Base-by-base conservation (phyloP, 2,888 invertebrate genomes). In the Automeris io region DNA sequence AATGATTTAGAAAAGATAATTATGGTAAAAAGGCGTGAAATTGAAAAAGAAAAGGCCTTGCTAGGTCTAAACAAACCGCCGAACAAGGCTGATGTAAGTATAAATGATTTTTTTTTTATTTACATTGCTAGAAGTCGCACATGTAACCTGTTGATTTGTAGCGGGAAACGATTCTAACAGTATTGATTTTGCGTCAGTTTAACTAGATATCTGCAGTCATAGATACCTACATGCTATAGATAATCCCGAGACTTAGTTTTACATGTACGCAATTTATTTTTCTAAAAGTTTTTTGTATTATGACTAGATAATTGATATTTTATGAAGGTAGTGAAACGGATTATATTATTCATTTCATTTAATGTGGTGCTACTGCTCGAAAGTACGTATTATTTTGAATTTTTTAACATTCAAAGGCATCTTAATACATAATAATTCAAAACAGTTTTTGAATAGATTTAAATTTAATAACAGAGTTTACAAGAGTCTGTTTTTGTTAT, bases 1-100 rank as follows among this genome's bases (percentile, higher is more conserved):
- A 56, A 48, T 45, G 54, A 70, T 54, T 66, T 86, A 73, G 85
- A 85, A 75, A 80, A 61, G 61, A 62, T 85, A 63, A 83, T 86
- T 74, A 53, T 64, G 35, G 65, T 57, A 64, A 86, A 86, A 77
- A 81, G 68, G 58, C 70, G 68, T 65, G 78, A 79, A 63, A 78
- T 86, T 59, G 69, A 80, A 57, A 65, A 62, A 42, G 86, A 86
- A 68, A 86, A 85, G 76, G 59, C 51, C 13, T 49, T 52, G 42
- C 58, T 86, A 36, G 82, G 82, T 21, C 51, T 79, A 39, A 43
- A 49, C 23, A 49, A 59, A 16, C 43, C 54, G 21, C 43, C 43
- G 19, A 45, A 47, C 26, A 48, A 45, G 36, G 32, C 18, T 16
- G 43, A 49, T 21, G 70, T 71, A 50, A 68, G 63, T 67, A 51